These are phyloP conservation scores for Pyrocoelia pectoralis DNA, from an alignment of 2,888 invertebrate genomes.

Conservation along the genomic window DNA sequence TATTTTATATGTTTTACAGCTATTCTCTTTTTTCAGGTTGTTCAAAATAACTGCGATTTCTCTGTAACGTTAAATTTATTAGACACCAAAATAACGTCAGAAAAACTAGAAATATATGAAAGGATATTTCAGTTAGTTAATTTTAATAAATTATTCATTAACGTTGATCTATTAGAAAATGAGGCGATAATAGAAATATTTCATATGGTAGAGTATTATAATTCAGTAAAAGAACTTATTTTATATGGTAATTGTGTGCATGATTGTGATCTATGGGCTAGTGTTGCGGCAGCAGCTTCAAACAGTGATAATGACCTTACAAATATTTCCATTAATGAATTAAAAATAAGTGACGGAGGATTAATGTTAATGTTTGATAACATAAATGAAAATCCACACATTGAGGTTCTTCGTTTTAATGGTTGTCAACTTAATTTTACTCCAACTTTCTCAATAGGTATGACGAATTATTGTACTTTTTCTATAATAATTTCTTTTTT, in stretches of 20 bases:
- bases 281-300: conserved; percentile 2
- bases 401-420: conserved; percentile 53
- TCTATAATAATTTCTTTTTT: conserved; percentile 36
- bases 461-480: no score
- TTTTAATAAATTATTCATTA: conserved; percentile 50
- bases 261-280: conserved; percentile 51
- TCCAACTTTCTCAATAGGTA: conserved; percentile 54
- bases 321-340: conserved; percentile 48
- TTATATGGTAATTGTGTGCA: conserved; percentile 49
- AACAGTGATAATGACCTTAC: background rate
- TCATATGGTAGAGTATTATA: conserved; percentile 55
- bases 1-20: no score
- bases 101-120: conserved; percentile 55
- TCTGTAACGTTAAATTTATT: conserved; percentile 53
- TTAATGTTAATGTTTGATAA: conserved; percentile 46
- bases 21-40: conserved; percentile 53
- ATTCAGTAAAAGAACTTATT: conserved; percentile 51
- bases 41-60: conserved; percentile 53
- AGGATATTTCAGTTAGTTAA: conserved; percentile 53
- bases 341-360: conserved; percentile 47
- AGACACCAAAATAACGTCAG: conserved; percentile 50
- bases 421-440: conserved; percentile 49
- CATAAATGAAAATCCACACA: conserved; percentile 48
- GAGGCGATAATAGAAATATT: conserved; percentile 54
- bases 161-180: conserved; percentile 44